phyloP scores from a whole-genome alignment of 2,888 invertebrate species.

The Limulus polyphemus region DNA sequence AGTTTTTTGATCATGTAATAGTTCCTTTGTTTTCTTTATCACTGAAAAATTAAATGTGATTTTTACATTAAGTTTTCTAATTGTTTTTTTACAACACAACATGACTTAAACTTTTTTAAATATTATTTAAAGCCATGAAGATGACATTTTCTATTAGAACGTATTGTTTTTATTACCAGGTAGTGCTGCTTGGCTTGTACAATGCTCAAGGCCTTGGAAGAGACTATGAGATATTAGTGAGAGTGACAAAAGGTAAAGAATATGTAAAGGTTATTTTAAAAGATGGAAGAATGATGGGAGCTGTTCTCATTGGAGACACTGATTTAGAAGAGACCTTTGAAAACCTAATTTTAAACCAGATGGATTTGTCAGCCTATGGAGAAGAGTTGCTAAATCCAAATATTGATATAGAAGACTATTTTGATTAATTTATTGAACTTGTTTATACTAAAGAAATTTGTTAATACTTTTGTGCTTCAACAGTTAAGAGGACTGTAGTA shows the following conservation, averaged over 20 bases:
- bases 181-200: conserved; percentile 76
- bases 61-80: background rate
- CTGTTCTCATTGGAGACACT: conserved; percentile 89
- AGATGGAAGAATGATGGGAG: conserved; percentile 75
- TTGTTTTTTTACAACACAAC: background rate
- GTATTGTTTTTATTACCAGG: conserved; percentile 30
- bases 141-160: background rate
- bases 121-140: background rate
- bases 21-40: background rate
- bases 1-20: background rate
- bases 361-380: conserved; percentile 74
- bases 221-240: conserved; percentile 65
- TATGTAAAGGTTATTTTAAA: conserved; percentile 73
- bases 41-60: conserved; percentile 1
- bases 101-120: background rate
- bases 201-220: conserved; percentile 78
- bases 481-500: too few species aligned
- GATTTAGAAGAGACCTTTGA: conserved; percentile 96
- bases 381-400: conserved; percentile 87
- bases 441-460: too few species aligned
- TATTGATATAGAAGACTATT: conserved; percentile 97
- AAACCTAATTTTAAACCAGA: conserved; percentile 87
- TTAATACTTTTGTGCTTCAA: too few species aligned
- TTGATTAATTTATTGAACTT: conserved; percentile 53
- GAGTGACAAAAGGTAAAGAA: conserved; percentile 58